A percentile compares a stretch with the other conserved stretches of the same genome.
phyloP scores from a whole-genome alignment of 2,797 vertebrate genomes.

The Spinus pinus region DNA sequence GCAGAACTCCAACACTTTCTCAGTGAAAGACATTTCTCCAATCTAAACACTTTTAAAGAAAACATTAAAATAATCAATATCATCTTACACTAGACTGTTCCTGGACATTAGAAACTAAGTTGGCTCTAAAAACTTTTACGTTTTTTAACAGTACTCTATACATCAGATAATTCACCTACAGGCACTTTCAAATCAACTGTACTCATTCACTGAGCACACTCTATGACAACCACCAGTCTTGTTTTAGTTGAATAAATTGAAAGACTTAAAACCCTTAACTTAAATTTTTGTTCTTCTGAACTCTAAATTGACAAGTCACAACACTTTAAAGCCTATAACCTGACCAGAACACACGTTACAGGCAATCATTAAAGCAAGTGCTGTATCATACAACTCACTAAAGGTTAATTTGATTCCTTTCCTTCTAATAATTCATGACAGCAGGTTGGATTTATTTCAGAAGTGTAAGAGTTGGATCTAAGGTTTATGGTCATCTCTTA shows the following conservation, averaged over 20 bases:
- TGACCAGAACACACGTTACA: not conserved
- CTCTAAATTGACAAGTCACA: not conserved
- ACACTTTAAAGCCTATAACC: not conserved
- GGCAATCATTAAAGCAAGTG: not conserved
- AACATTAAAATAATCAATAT: not conserved
- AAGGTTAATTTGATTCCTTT: not conserved
- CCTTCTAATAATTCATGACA: not conserved
- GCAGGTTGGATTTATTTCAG: slow-evolving; percentile 51
- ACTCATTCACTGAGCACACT: not conserved
- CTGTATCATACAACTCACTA: not conserved
- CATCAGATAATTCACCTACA: not conserved
- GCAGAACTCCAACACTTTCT: not conserved
- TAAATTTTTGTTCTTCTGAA: not conserved
- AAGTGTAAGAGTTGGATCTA: slow-evolving; percentile 10
- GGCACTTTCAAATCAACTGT: not conserved
- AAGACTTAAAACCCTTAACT: not conserved
- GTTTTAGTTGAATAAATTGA: not conserved
- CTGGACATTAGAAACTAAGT: not conserved
- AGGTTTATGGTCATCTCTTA: slow-evolving; percentile 47
- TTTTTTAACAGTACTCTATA: not conserved
- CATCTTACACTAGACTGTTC: not conserved
- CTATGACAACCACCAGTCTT: not conserved
- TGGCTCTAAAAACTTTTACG: not conserved
- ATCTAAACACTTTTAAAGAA: not conserved
- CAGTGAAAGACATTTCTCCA: not conserved